These are phyloP conservation scores for Agrotis puta DNA, from an alignment of 2,888 invertebrate species.

Conservation along the genomic window DNA sequence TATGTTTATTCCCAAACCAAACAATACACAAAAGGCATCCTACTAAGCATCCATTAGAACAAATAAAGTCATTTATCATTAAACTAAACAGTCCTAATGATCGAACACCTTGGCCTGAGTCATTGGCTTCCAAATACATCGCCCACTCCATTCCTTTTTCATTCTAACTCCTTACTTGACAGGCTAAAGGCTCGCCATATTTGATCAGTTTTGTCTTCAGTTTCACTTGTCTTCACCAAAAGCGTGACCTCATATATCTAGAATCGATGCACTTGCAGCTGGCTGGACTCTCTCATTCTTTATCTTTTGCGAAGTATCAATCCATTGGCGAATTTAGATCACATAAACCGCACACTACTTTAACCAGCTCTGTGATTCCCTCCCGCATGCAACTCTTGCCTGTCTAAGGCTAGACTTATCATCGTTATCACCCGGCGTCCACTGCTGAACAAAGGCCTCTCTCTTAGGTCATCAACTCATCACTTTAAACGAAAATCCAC, in stretches of 20 bases:
- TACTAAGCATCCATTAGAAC: slow-evolving; percentile 26
- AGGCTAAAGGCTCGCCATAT: slow-evolving; percentile 6
- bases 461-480: no score
- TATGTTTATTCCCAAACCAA: slow-evolving; percentile 13
- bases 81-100: slow-evolving; percentile 43
- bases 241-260: no score
- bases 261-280: neutral
- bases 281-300: neutral
- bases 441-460: no score
- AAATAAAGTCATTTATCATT: slow-evolving; percentile 58
- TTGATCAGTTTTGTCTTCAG: neutral
- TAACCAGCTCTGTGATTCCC: neutral
- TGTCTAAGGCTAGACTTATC: neutral
- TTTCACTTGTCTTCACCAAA: neutral
- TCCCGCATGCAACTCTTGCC: neutral
- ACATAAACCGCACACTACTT: neutral
- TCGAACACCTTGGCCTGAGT: slow-evolving; percentile 62
- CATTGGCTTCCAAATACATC: slow-evolving; percentile 51
- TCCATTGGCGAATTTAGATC: no score
- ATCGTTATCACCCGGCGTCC: no score
- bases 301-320: no score
- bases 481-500: no score
- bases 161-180: slow-evolving; percentile 45
- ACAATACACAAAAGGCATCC: slow-evolving; percentile 7
- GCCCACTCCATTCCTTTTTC: slow-evolving; percentile 66